Conservation (phyloP, 2,797 vertebrate genomes). For the Sebastes kiyomatsui region DNA sequence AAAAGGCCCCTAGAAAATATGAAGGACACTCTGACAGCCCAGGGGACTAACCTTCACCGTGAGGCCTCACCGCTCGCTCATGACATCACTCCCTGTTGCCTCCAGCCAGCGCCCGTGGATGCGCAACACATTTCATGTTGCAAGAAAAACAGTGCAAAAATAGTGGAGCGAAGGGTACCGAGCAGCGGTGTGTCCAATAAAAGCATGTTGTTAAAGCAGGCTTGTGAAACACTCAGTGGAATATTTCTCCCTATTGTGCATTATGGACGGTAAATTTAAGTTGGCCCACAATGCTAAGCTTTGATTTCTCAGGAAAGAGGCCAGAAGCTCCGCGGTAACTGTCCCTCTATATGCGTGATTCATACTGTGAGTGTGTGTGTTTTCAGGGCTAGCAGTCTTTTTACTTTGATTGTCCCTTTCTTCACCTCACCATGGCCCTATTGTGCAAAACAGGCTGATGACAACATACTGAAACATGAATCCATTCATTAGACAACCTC, state of each 20-base stretch:
- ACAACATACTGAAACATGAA: constrained; percentile 60
- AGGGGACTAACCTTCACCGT: constrained; percentile 53
- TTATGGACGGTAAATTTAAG: constrained; percentile 41
- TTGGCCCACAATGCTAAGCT: constrained; percentile 20
- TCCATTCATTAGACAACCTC: constrained; percentile 46
- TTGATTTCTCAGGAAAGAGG: constrained; percentile 58
- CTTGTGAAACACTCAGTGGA: constrained; percentile 61
- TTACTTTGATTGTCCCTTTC: constrained; percentile 7
- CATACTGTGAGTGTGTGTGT: constrained; percentile 6
- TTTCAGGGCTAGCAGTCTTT: constrained; percentile 1
- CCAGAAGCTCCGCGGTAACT: constrained; percentile 29
- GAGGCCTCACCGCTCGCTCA: constrained; percentile 41
- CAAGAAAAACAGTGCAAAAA: constrained; percentile 49
- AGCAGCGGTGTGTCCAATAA: constrained; percentile 48
- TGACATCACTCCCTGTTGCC: constrained; percentile 68
- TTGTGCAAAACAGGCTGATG: constrained; percentile 27
- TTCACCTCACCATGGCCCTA: constrained; percentile 11
- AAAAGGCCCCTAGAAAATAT: constrained; percentile 55
- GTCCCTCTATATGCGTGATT: constrained; percentile 30
- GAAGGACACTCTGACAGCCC: constrained; percentile 61
- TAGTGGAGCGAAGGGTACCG: constrained; percentile 31
- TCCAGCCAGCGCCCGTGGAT: constrained; percentile 48
- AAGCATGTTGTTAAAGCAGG: constrained; percentile 49
- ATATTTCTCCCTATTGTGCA: constrained; percentile 49
- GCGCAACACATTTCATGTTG: constrained; percentile 58